Evolutionary conservation across 2,797 vertebrate species (phyloP).

Genomic region (Apogon hyalosoma): DNA sequence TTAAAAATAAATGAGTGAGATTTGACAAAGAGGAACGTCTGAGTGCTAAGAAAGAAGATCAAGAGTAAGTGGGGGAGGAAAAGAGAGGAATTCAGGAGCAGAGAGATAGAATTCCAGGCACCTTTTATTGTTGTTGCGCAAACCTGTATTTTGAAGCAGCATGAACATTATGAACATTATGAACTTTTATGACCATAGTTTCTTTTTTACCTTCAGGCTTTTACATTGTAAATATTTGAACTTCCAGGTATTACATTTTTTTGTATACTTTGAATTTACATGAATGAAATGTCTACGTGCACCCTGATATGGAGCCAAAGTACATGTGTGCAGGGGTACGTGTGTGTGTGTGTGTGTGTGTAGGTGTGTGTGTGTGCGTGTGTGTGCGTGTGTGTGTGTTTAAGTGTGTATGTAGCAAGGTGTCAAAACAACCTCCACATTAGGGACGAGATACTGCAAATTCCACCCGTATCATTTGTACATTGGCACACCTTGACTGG

Average conservation of each 20-base stretch:
- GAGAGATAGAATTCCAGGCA: constrained; percentile 62
- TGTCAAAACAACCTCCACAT: constrained; percentile 71
- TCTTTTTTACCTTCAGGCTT: constrained; percentile 64
- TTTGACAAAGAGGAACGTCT: constrained; percentile 52
- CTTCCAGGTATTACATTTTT: constrained; percentile 5
- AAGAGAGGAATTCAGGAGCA: constrained; percentile 46
- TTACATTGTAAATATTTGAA: constrained; percentile 55
- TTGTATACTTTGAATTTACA: constrained; percentile 2
- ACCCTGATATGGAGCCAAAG: constrained; percentile 1
- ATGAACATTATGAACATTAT: constrained; percentile 58
- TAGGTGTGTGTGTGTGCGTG: background rate
- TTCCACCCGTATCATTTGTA: constrained; percentile 87
- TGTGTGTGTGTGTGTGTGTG: constrained; percentile 1
- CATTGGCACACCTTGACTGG: constrained; percentile 87
- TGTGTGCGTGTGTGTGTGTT: constrained; percentile 14
- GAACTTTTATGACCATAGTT: constrained; percentile 75
- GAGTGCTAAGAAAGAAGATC: constrained; percentile 48
- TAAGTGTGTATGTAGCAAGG: constrained; percentile 21
- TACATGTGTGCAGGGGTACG: background rate
- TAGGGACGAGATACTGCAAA: constrained; percentile 79
- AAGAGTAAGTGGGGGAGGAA: constrained; percentile 34
- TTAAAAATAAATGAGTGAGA: constrained; percentile 64
- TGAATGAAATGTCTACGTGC: constrained; percentile 48
- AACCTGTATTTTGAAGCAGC: constrained; percentile 72
- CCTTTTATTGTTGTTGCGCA: constrained; percentile 73